Evolutionary conservation across 2,888 invertebrate species (phyloP).

Genomic region (Agrochola litura): DNA sequence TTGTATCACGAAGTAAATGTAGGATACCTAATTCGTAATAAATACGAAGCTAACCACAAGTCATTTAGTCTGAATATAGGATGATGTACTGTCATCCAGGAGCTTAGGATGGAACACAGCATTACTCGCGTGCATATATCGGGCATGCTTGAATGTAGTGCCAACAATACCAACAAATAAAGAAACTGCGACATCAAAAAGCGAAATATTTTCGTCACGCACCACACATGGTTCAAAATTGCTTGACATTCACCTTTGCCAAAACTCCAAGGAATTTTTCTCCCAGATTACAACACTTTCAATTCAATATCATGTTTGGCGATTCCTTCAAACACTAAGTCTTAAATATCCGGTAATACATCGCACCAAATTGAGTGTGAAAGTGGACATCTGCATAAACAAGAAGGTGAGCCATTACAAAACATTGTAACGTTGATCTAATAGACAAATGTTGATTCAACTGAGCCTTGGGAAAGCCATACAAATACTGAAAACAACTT

Average conservation of each 20-base stretch:
- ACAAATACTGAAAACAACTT: constrained; percentile 39
- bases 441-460: constrained; percentile 51
- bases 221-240: background rate
- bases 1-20: no score
- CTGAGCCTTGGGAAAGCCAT: constrained; percentile 42
- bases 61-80: no score
- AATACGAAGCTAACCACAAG: no score
- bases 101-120: no score
- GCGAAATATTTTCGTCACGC: background rate
- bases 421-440: constrained; percentile 40
- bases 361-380: background rate
- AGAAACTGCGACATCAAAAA: background rate
- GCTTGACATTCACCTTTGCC: background rate
- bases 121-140: no score
- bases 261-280: background rate
- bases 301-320: background rate
- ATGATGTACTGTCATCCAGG: no score
- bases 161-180: no score
- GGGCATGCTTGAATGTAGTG: no score
- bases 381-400: background rate
- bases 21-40: no score
- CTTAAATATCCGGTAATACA: background rate
- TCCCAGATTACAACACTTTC: background rate
- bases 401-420: constrained; percentile 16
- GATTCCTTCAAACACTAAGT: background rate